Evolutionary conservation across 2,888 invertebrate genomes (phyloP).

Genomic region (Yponomeuta plumbellus): DNA sequence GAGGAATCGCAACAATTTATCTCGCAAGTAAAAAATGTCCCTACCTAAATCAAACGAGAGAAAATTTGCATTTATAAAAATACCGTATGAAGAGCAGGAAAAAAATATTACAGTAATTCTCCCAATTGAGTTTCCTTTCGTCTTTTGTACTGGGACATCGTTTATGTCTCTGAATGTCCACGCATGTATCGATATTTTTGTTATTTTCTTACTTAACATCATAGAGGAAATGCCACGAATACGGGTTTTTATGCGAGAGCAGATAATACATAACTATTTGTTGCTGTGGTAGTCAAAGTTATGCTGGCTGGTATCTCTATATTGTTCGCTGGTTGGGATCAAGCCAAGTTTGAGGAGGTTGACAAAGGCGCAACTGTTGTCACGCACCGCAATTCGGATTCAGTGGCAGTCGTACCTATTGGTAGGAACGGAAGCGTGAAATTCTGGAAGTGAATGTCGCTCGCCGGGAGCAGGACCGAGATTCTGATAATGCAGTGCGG

Average conservation of each 20-base stretch:
- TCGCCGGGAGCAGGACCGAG: background rate
- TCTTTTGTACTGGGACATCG: slow-evolving; percentile 4
- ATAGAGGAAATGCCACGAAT: slow-evolving; percentile 11
- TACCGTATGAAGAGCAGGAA: background rate
- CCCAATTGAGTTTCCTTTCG: slow-evolving; percentile 4
- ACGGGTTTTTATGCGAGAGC: slow-evolving; percentile 18
- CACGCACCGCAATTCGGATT: slow-evolving; percentile 43
- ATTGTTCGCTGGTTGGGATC: slow-evolving; percentile 51
- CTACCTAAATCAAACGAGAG: slow-evolving; percentile 3
- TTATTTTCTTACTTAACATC: slow-evolving; percentile 8
- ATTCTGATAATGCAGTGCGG: too few relatives aligned
- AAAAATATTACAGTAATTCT: slow-evolving; percentile 13
- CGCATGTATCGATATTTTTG: slow-evolving; percentile 1
- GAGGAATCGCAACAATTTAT: slow-evolving; percentile 55
- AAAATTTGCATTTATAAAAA: slow-evolving; percentile 9
- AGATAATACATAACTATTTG: slow-evolving; percentile 37
- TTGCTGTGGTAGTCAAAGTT: slow-evolving; percentile 50
- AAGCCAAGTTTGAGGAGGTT: slow-evolving; percentile 55
- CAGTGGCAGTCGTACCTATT: slow-evolving; percentile 38
- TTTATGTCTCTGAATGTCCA: background rate
- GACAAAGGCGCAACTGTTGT: slow-evolving; percentile 54
- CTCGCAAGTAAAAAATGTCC: slow-evolving; percentile 36
- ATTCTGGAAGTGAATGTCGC: slow-evolving; percentile 34
- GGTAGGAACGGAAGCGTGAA: slow-evolving; percentile 42
- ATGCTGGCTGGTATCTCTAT: slow-evolving; percentile 8